Conservation (phyloP, 2,888 invertebrate genomes). For the Thysanoteuthis rhombus region DNA sequence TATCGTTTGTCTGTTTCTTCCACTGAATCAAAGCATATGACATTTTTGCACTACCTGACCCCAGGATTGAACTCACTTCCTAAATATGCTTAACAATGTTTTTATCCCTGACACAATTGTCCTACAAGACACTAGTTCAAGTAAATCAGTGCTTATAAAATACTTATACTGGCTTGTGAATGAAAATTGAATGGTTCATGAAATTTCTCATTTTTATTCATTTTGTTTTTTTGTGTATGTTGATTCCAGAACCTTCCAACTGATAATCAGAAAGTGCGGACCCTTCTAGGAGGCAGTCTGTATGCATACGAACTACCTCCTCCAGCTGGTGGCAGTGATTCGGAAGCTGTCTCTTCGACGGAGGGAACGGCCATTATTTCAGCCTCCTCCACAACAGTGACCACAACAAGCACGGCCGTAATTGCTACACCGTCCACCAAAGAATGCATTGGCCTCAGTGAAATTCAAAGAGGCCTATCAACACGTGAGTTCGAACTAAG, state of each 20-base stretch:
- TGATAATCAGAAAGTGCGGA: constrained; percentile 69
- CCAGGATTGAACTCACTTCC: no score
- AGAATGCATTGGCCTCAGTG: constrained; percentile 52
- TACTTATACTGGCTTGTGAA: no score
- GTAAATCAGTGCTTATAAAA: no score
- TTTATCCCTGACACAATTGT: no score
- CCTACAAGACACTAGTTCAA: no score
- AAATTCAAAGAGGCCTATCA: constrained; percentile 54
- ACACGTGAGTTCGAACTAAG: constrained; percentile 34
- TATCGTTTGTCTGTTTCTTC: no score
- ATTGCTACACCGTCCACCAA: constrained; percentile 36
- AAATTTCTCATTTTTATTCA: background rate
- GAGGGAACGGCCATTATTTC: constrained; percentile 48
- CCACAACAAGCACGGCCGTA: constrained; percentile 20
- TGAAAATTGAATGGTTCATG: no score
- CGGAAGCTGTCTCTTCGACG: constrained; percentile 56
- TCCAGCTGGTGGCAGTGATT: constrained; percentile 44
- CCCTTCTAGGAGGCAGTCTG: constrained; percentile 68
- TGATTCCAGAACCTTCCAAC: constrained; percentile 67
- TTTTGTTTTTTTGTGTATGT: background rate
- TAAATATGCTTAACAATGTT: no score
- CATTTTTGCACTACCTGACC: no score
- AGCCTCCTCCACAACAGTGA: constrained; percentile 13
- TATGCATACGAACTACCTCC: constrained; percentile 78
- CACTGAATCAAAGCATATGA: no score